A percentile compares a stretch with the other conserved stretches of the same genome.
These are phyloP conservation scores for Chelidonichthys spinosus DNA, from an alignment of 2,797 vertebrate genomes.

Conservation along the genomic window DNA sequence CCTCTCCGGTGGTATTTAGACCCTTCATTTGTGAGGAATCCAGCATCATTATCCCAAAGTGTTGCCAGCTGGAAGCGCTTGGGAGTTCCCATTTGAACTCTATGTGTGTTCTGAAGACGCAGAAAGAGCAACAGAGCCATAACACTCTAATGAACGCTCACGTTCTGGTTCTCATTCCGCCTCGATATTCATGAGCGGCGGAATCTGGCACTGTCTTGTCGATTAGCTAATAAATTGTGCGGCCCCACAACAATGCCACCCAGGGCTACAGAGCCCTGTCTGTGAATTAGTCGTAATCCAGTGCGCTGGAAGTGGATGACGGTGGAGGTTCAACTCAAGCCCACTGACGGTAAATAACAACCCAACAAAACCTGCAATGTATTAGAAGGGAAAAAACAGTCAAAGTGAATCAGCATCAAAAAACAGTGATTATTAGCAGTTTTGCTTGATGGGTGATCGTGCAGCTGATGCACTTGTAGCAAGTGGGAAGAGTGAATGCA, in stretches of 20 bases:
- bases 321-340: slow-evolving; percentile 40
- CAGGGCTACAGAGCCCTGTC: slow-evolving; percentile 58
- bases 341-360: slow-evolving; percentile 48
- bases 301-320: slow-evolving; percentile 59
- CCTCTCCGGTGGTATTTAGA: slow-evolving; percentile 81
- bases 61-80: slow-evolving; percentile 85
- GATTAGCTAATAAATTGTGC: slow-evolving; percentile 74
- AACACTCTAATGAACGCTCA: slow-evolving; percentile 68
- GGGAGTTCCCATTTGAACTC: slow-evolving; percentile 84
- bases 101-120: slow-evolving; percentile 80
- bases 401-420: slow-evolving; percentile 32
- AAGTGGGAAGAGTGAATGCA: background rate
- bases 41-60: slow-evolving; percentile 83
- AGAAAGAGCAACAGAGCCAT: slow-evolving; percentile 57
- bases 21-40: slow-evolving; percentile 86
- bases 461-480: background rate
- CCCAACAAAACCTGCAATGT: slow-evolving; percentile 50
- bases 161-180: slow-evolving; percentile 73
- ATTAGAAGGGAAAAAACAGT: slow-evolving; percentile 36
- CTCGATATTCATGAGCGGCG: slow-evolving; percentile 70
- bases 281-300: slow-evolving; percentile 57
- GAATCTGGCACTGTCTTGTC: slow-evolving; percentile 73
- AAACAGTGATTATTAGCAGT: slow-evolving; percentile 32
- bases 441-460: slow-evolving; percentile 23
- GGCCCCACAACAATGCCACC: slow-evolving; percentile 71